Percentiles rank a stretch among this genome's conserved stretches.
These are phyloP conservation scores for Semnopithecus entellus DNA, from an alignment of 2,113 vertebrate genomes.

Conservation along the genomic window DNA sequence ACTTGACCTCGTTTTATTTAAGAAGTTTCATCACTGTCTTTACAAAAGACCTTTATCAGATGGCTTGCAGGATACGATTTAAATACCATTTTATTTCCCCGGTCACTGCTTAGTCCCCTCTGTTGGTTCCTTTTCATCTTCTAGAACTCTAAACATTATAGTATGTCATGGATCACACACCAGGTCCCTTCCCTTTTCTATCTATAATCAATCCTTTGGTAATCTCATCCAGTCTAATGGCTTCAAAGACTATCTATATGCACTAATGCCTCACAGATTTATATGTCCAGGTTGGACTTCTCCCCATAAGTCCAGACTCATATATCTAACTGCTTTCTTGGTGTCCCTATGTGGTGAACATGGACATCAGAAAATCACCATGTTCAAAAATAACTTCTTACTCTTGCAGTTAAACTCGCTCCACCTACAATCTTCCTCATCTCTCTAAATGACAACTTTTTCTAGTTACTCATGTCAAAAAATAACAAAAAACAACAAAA, in stretches of 20 bases:
- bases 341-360: background rate
- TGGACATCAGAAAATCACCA: background rate
- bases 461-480: background rate
- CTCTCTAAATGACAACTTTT: background rate
- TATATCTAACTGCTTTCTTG: background rate
- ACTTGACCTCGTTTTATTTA: background rate
- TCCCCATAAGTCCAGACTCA: background rate
- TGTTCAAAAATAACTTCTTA: background rate
- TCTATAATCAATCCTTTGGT: background rate
- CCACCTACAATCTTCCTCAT: background rate
- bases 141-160: background rate
- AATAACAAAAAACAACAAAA: background rate
- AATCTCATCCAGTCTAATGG: background rate
- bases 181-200: background rate
- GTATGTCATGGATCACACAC: background rate
- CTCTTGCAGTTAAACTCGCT: background rate
- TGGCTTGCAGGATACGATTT: background rate
- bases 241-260: background rate
- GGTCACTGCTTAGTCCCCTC: background rate
- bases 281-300: background rate
- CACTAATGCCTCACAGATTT: background rate
- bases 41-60: background rate
- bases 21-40: background rate
- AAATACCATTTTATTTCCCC: background rate
- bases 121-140: background rate